Base-by-base conservation (phyloP, 2,113 vertebrate species). In the Lophura nycthemera region DNA sequence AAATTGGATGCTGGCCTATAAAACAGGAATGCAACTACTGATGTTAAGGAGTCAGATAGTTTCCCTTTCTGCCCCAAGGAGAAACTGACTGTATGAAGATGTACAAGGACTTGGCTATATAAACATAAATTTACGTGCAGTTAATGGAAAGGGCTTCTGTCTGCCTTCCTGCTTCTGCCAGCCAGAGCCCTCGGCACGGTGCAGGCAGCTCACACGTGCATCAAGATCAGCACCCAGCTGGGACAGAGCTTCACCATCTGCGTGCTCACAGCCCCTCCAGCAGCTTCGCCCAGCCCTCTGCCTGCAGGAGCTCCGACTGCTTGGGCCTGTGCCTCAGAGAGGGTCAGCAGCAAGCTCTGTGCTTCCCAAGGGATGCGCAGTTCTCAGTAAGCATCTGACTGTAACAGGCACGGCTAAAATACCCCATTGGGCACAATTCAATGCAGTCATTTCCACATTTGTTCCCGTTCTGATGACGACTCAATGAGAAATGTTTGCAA, bases 251-350 rank as follows among this genome's bases (percentile, higher is more conserved):
- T 34, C 32, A 13, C 25, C 32, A 18, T 74, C 22, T 42, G 9
- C 34, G 32, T 24, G 8, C 61, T 40, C 61, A 0, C 22, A 30
- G 48, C 52, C 29, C 11, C 0, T 59, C 0, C 4, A 52, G 48
- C 69, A 70, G 64, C 63, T 50, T 50, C 36, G 69, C 77, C 40
- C 34, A 24, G 11, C 9, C 47, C 42, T 38, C 13, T 2, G 7
- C 40, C 47, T 54, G 19, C 6, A 59, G 63, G 43, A 59, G 24
- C n/a, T 4, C 8, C 13, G 19, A 4, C 60, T 2, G 3, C 40
- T 38, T 1, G 5, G 54, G 25, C 32, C 43, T 36, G 47, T 63
- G 24, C 65, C 66, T 57, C 13, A 3, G 12, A 56, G 36, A 21
- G 21, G 21, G 54, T 50, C 7, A 3, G 65, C 77, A 56, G 72